Evolutionary conservation across 2,888 invertebrate species (phyloP).

Genomic region (Hydropsyche betteni): DNA sequence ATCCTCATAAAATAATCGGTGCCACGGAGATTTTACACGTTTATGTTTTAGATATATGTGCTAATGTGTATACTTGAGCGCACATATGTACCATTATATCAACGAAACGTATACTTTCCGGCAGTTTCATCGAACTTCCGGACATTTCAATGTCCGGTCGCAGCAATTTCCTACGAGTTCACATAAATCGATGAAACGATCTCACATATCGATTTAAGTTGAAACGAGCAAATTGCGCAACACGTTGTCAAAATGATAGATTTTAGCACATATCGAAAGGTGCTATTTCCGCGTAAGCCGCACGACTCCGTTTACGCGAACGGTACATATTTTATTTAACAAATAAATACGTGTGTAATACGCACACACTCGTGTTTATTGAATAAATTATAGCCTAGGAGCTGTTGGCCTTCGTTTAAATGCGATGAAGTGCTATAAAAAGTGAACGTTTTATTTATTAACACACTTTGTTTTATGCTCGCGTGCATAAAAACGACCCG

Average conservation of each 20-base stretch:
- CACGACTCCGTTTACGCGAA: too few species aligned
- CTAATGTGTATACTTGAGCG: not conserved
- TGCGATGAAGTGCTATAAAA: constrained; percentile 33
- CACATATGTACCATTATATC: not conserved
- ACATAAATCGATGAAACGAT: too few species aligned
- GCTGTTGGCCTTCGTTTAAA: constrained; percentile 32
- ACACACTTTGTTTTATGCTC: constrained; percentile 36
- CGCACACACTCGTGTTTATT: constrained; percentile 1
- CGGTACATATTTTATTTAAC: too few species aligned
- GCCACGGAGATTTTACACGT: constrained; percentile 18
- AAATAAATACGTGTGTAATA: not conserved
- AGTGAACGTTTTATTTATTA: constrained; percentile 34
- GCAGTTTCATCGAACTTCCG: constrained; percentile 9
- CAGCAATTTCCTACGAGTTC: not conserved
- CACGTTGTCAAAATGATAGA: too few species aligned
- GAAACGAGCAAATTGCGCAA: too few species aligned
- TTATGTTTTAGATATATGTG: constrained; percentile 2
- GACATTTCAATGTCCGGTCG: constrained; percentile 29
- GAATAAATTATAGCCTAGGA: constrained; percentile 26
- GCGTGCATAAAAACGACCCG: constrained; percentile 34
- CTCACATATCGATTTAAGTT: too few species aligned
- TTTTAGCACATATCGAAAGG: too few species aligned
- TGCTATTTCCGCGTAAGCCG: too few species aligned
- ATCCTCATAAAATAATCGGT: constrained; percentile 34
- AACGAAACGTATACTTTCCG: not conserved